Conservation (phyloP, 2,797 vertebrate species). For the Hyperoplus immaculatus region DNA sequence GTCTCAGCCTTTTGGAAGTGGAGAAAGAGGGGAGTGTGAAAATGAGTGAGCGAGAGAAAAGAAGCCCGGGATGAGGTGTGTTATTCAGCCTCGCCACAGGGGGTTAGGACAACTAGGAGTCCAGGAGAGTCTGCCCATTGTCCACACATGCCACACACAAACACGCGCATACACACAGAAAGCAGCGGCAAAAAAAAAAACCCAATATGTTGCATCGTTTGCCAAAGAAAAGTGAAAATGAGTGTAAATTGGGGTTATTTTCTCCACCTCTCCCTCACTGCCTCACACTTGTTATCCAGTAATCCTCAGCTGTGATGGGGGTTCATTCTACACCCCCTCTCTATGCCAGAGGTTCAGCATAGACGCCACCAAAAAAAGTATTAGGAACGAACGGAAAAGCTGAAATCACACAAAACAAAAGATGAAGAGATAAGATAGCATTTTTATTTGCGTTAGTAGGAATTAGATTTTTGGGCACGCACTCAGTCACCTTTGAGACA, state of each 20-base stretch:
- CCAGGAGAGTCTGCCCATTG: constrained; percentile 85
- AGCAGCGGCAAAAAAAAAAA: constrained; percentile 65
- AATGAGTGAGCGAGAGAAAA: constrained; percentile 79
- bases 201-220: constrained; percentile 84
- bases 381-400: constrained; percentile 38
- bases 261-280: constrained; percentile 74
- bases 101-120: constrained; percentile 82
- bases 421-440: background rate
- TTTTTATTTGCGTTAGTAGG: constrained; percentile 2
- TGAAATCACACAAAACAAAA: constrained; percentile 32
- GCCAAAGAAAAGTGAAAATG: constrained; percentile 89
- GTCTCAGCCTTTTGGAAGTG: constrained; percentile 81
- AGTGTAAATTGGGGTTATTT: constrained; percentile 90
- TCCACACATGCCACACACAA: constrained; percentile 77
- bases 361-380: constrained; percentile 59
- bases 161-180: constrained; percentile 63
- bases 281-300: constrained; percentile 80
- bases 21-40: constrained; percentile 79
- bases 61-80: constrained; percentile 85
- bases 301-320: constrained; percentile 68
- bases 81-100: constrained; percentile 88
- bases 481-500: background rate
- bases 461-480: background rate
- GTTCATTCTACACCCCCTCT: constrained; percentile 56
- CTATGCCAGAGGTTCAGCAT: constrained; percentile 55